These are phyloP conservation scores for Hemicrepidius hirtus DNA, from an alignment of 2,888 invertebrate genomes.

Conservation along the genomic window DNA sequence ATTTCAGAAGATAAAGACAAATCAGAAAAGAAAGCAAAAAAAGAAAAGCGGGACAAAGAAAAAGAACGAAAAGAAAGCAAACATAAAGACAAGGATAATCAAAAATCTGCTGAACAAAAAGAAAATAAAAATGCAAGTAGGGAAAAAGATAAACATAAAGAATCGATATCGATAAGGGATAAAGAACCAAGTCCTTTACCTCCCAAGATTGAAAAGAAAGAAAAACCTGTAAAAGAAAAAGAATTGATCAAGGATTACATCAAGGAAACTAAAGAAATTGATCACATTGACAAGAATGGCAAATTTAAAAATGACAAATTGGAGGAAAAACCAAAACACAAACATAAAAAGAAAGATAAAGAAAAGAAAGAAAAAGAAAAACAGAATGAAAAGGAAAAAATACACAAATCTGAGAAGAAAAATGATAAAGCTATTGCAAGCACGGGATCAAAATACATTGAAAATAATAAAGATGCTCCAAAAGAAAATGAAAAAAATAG, in stretches of 20 bases:
- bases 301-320: conserved; percentile 65
- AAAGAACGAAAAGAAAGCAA: conserved; percentile 75
- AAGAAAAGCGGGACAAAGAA: conserved; percentile 79
- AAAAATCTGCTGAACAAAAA: conserved; percentile 61
- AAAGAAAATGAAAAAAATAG: conserved; percentile 64
- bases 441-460: conserved; percentile 57
- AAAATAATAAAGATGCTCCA: conserved; percentile 60
- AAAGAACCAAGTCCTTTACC: conserved; percentile 72
- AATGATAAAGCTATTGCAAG: conserved; percentile 55
- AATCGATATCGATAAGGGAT: conserved; percentile 63
- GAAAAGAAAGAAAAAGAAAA: conserved; percentile 73
- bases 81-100: conserved; percentile 64
- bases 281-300: conserved; percentile 65
- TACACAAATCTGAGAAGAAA: conserved; percentile 57
- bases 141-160: conserved; percentile 65
- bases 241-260: conserved; percentile 67
- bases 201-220: conserved; percentile 75
- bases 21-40: conserved; percentile 74
- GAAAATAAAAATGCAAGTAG: conserved; percentile 53
- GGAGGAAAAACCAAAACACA: conserved; percentile 72
- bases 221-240: conserved; percentile 72
- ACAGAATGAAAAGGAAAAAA: conserved; percentile 69
- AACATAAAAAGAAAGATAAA: conserved; percentile 74
- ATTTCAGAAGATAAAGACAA: conserved; percentile 61
- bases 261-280: conserved; percentile 66